A percentile compares a stretch with the other conserved stretches of the same genome.
These are phyloP conservation scores for Tribolium freemani DNA, from an alignment of 2,888 invertebrate genomes.

Conservation along the genomic window DNA sequence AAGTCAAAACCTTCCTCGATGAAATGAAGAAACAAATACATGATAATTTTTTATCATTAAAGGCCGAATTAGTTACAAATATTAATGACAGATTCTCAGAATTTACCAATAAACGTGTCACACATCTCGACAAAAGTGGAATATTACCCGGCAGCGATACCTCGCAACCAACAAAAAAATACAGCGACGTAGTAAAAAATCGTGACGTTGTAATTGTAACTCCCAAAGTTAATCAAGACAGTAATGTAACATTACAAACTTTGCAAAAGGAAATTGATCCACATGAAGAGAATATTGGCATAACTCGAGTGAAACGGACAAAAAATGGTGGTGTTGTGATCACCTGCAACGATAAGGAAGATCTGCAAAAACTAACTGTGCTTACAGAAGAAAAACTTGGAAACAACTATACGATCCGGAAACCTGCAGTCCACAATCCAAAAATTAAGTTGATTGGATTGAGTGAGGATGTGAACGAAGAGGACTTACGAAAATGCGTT, in stretches of 20 bases:
- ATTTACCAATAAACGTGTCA: neutral
- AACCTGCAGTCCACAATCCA: too few relatives aligned
- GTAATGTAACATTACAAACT: neutral
- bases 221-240: neutral
- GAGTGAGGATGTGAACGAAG: too few relatives aligned
- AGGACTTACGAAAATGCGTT: too few relatives aligned
- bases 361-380: too few relatives aligned
- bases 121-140: neutral
- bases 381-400: too few relatives aligned
- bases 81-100: neutral
- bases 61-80: neutral
- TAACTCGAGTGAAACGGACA: too few relatives aligned
- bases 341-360: too few relatives aligned
- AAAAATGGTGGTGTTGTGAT: too few relatives aligned
- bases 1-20: neutral
- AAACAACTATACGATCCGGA: too few relatives aligned
- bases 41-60: neutral
- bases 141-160: neutral
- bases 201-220: neutral
- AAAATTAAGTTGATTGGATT: too few relatives aligned
- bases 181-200: neutral
- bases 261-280: neutral
- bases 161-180: neutral
- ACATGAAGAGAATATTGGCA: too few relatives aligned
- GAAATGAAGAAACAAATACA: neutral